Evolutionary conservation across 35 echinoderm and acorn worm genomes (phyloP), one percentile per base, ranked within the genome.

Genomic region (Stichopus chloronotus): DNA sequence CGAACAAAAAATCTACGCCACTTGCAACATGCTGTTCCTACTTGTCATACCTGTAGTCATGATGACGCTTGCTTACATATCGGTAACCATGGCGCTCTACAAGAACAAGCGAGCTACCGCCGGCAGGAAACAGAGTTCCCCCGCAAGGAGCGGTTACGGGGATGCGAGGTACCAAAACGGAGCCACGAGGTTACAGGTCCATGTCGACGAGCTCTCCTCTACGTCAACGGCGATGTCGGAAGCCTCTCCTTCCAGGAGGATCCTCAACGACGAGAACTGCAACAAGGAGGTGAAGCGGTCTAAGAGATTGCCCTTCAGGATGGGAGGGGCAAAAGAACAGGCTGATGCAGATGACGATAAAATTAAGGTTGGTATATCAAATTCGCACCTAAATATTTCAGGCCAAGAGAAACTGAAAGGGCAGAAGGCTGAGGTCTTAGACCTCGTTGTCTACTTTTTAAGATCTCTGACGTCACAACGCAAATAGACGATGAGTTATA

Each of bases 31-130:
- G 16, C 9, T 89, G 5, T 89, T 89, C 17, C 30, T 89, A 14
- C 87, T 89, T 61, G 43, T 89, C n/a, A n/a, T 89, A 5, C 87
- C 87, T 6, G 60, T 61, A 4, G 23, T 52, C 12, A 89, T 89
- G 87, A 89, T 89, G 87, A 89, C 87, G 13, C 23, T 89, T 5
- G 65, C 87, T 7, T 89, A 89, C 30, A 14, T 8, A 54, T 89
- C 87, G 4, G 87, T 89, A 60, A 71, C 52, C 52, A 7, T 7
- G 57, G 87, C 87, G 65, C 87, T 89, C 52, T 89, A 89, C 60
- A 89, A 71, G 52, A 89, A 89, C 57, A 89, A 89, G 17, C 65
- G 52, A 72, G 87, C 59, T 7, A 89, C 87, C 17, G 87, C 87
- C 54, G 87, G 87, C 2, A 20, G 87, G 17, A 89, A 89, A n/a